Evolutionary conservation across 2,113 vertebrate genomes (phyloP).

Genomic region (Hipposideros armiger): DNA sequence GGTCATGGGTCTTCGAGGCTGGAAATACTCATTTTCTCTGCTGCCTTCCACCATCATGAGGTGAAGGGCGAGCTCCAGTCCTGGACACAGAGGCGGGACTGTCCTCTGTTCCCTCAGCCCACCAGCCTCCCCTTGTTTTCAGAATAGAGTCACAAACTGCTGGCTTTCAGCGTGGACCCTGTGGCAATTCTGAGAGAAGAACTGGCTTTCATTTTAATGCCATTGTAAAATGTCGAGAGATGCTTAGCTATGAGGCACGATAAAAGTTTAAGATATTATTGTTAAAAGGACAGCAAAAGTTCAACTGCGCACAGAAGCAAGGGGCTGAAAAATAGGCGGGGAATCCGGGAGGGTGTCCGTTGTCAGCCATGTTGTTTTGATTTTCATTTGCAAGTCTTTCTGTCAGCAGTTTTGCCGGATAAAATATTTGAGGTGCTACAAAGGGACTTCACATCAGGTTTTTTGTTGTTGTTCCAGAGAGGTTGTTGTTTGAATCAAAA

Average conservation of each 20-base stretch:
- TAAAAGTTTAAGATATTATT: conserved; percentile 77
- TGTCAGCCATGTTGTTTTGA: not conserved
- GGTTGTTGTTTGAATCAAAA: not conserved
- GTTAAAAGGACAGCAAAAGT: conserved; percentile 62
- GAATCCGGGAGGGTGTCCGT: not conserved
- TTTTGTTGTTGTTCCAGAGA: not conserved
- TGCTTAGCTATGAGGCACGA: conserved; percentile 70
- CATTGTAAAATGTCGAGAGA: conserved; percentile 71
- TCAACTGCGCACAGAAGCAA: not conserved
- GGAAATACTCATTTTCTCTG: not conserved
- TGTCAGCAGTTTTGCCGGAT: not conserved
- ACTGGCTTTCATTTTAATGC: conserved; percentile 63
- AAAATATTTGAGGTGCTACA: not conserved
- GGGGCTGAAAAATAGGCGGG: not conserved
- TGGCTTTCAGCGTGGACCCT: conserved; percentile 20
- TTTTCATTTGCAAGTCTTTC: conserved; percentile 17
- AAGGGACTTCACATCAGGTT: not conserved
- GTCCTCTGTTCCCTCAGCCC: not conserved
- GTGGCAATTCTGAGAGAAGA: conserved; percentile 48
- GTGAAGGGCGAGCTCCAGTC: not conserved
- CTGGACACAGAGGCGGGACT: not conserved
- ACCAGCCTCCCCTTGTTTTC: not conserved
- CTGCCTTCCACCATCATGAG: not conserved
- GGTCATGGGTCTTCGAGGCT: not conserved
- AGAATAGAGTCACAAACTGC: not conserved